Percentiles rank a stretch among this genome's conserved stretches.
phyloP scores from a whole-genome alignment of 2,888 invertebrate species.

The Cylloceria caligata region DNA sequence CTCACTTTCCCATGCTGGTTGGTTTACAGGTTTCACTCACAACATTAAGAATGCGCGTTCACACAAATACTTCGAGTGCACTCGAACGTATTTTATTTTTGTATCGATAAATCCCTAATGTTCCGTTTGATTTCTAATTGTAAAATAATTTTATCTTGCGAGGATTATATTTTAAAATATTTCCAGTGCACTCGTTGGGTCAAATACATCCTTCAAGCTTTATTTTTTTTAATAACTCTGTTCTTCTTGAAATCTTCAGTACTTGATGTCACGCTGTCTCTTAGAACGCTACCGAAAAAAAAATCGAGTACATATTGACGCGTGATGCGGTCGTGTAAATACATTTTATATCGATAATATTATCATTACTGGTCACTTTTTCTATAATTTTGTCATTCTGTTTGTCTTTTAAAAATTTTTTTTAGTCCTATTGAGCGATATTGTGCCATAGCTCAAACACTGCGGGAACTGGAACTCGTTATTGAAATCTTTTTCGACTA shows the following conservation, averaged over 20 bases:
- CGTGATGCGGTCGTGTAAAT: constrained; percentile 82
- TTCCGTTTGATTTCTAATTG: background rate
- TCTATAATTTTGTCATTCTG: constrained; percentile 55
- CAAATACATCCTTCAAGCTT: constrained; percentile 46
- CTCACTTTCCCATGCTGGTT: constrained; percentile 49
- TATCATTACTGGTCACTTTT: constrained; percentile 51
- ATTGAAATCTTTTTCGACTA: background rate
- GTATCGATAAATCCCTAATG: background rate
- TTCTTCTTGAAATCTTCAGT: constrained; percentile 45
- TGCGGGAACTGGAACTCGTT: constrained; percentile 52
- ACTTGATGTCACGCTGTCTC: constrained; percentile 59
- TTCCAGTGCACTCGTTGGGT: constrained; percentile 44
- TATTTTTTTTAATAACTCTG: constrained; percentile 57
- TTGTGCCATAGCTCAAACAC: constrained; percentile 29
- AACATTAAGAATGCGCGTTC: constrained; percentile 66
- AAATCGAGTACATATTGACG: constrained; percentile 80
- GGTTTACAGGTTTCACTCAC: constrained; percentile 64
- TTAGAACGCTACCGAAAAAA: constrained; percentile 66
- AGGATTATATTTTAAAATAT: background rate
- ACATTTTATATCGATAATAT: constrained; percentile 67
- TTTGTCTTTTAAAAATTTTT: constrained; percentile 56
- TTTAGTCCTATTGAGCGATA: constrained; percentile 17
- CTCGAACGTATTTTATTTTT: constrained; percentile 66
- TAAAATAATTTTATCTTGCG: background rate
- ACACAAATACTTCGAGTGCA: constrained; percentile 61